Evolutionary conservation across 2,113 vertebrate species (phyloP).

Genomic region (Rhodinocichla rosea): DNA sequence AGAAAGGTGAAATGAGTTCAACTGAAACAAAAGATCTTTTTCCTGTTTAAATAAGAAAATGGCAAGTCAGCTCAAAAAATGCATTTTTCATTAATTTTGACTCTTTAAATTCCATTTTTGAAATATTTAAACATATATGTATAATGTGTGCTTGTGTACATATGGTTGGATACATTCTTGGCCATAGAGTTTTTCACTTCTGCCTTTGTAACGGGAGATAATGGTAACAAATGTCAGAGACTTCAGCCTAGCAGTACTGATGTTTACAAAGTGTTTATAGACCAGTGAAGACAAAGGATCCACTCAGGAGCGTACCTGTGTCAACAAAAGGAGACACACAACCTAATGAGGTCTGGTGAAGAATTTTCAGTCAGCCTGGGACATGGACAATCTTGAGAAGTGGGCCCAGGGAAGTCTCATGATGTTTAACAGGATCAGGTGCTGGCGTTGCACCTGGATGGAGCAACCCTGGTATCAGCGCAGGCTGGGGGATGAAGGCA

Average conservation of each 20-base stretch:
- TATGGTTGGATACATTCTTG: neutral
- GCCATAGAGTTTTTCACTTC: neutral
- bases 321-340: neutral
- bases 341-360: neutral
- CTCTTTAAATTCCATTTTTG: neutral
- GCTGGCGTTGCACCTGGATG: neutral
- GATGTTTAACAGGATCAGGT: neutral
- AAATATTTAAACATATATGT: neutral
- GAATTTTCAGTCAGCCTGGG: neutral
- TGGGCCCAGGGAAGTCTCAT: neutral
- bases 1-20: neutral
- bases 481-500: neutral
- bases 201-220: neutral
- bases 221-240: neutral
- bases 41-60: neutral
- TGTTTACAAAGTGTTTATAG: neutral
- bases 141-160: neutral
- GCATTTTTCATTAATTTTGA: neutral
- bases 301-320: neutral
- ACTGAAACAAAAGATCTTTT: neutral
- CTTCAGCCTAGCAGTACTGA: neutral
- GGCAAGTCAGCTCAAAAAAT: neutral
- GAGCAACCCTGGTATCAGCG: neutral
- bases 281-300: neutral
- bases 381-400: rapidly evolving